These are phyloP conservation scores for Hypanus sabinus DNA, from an alignment of 2,113 vertebrate species.

Conservation along the genomic window DNA sequence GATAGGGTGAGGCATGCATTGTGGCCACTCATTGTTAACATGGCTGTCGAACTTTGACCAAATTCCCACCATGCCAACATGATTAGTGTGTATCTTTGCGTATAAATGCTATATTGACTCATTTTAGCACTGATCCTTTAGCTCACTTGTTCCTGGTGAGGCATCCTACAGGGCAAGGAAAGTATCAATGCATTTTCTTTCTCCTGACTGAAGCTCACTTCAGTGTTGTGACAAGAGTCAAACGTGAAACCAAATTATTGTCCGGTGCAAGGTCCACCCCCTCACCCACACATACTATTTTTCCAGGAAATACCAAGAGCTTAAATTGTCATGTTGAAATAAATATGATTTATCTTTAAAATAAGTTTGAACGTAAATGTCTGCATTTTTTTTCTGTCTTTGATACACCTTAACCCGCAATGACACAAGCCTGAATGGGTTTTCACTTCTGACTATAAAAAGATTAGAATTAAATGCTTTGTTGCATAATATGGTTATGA, in stretches of 20 bases:
- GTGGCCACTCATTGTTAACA: too few species aligned
- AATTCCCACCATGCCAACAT: too few species aligned
- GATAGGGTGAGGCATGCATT: too few species aligned
- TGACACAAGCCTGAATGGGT: neutral
- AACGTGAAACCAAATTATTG: neutral
- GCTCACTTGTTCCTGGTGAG: too few species aligned
- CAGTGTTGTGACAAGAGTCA: neutral
- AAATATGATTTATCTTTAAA: neutral
- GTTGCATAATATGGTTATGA: neutral
- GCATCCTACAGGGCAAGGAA: too few species aligned
- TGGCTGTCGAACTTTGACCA: too few species aligned
- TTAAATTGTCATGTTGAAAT: neutral
- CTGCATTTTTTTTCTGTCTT: neutral
- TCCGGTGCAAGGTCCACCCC: neutral
- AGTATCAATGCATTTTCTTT: neutral
- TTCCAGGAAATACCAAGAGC: neutral
- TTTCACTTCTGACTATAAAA: neutral
- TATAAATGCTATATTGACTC: too few species aligned
- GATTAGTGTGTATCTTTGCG: too few species aligned
- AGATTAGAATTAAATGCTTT: neutral
- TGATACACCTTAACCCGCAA: neutral
- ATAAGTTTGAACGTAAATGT: neutral
- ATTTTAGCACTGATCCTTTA: too few species aligned
- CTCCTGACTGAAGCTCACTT: neutral
- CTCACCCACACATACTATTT: neutral